Evolutionary conservation across 2,888 invertebrate genomes (phyloP).

Genomic region (Lamellibrachia satsuma): DNA sequence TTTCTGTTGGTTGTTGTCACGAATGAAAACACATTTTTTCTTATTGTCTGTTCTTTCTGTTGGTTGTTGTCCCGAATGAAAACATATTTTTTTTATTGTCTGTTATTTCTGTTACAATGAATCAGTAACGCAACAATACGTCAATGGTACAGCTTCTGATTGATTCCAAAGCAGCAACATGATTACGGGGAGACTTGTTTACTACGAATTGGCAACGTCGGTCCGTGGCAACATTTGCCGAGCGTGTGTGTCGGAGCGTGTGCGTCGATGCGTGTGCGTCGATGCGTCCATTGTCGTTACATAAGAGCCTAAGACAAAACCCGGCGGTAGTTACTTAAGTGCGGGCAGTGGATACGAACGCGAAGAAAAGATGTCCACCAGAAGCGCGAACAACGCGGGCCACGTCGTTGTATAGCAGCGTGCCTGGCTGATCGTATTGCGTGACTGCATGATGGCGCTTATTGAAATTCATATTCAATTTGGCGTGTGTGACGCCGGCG

Average conservation of each 20-base stretch:
- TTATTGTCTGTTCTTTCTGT: too few species aligned
- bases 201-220: background rate
- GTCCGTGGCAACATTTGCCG: background rate
- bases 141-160: background rate
- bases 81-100: too few species aligned
- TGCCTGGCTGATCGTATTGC: background rate
- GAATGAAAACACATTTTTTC: too few species aligned
- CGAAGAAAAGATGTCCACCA: background rate
- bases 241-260: background rate
- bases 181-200: background rate
- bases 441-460: background rate
- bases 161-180: background rate
- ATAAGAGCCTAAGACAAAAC: background rate
- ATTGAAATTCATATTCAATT: background rate
- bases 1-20: too few species aligned
- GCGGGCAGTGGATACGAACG: background rate
- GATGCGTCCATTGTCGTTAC: background rate
- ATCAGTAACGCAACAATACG: background rate
- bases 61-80: too few species aligned
- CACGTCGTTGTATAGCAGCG: background rate
- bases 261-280: background rate
- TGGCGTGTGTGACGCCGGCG: background rate
- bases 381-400: background rate
- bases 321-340: background rate
- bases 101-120: too few species aligned